Base-by-base conservation (phyloP, 2,113 vertebrate genomes). In the Acrocephalus kingi region DNA sequence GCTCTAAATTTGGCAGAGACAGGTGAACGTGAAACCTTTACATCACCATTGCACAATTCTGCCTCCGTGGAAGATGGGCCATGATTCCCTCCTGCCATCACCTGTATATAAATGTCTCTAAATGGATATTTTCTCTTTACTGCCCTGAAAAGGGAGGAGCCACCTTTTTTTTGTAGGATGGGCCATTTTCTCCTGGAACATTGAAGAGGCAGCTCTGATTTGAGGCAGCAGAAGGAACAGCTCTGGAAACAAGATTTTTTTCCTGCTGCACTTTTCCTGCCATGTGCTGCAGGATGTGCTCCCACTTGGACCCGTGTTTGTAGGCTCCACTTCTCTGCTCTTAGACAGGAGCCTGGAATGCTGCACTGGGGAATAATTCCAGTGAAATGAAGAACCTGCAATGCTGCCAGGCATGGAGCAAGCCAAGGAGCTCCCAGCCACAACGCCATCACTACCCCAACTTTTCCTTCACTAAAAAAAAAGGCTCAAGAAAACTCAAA, bases 211-310 rank as follows among this genome's bases (percentile, higher is more conserved):
- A 25, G 17, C 46, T 82, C 67, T 30, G 71, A 41, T 56, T 4
- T 78, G 56, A 35, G 52, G 69, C 43, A 78, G 58, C 27, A 88
- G 63, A 88, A 90, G 45, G 23, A 63, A 82, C 4, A 64, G 58
- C 49, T 84, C 66, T 46, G 49, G 52, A 49, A 79, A 93, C 2
- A 2, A 75, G 7, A 1, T n/a, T 56, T 55, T 24, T 48, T 33
- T 30, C 8, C 52, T 43, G 37, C 35, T 58, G n/a, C 12, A 15
- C 24, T 80, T 92, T 46, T 48, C 64, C 67, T 75, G 46, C 48
- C 45, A 20, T 0, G 4, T 18, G 37, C 28, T 33, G 25, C 49
- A 30, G 69, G 62, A 72, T 0, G 0, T 28, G 1, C 19, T 67
- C 43, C 14, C 33, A 28, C 56, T 67, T 33, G 15, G 35, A 78